Evolutionary conservation across 30 jellyfish, hydroid and myxozoan genomes (phyloP), one percentile per base, ranked within the genome.

Genomic region (Pelagia noctiluca): DNA sequence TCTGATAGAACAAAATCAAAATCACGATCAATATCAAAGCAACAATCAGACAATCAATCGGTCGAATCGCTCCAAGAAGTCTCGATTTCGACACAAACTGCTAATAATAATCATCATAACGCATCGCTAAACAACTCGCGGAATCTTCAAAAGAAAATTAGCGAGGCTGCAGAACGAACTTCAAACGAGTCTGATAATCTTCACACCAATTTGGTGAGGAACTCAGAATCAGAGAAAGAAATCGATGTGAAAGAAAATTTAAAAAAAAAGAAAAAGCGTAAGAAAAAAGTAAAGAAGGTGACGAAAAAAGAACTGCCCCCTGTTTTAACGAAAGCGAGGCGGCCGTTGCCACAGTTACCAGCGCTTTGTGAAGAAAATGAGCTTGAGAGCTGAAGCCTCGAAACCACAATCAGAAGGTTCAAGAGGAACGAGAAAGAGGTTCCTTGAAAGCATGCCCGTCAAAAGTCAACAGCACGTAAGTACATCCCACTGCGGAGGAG

Each of bases 171-270:
- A n/a, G n/a, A n/a, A n/a, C n/a, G n/a, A n/a, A n/a, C n/a, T n/a
- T n/a, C n/a, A n/a, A n/a, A n/a, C n/a, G n/a, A n/a, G n/a, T n/a
- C n/a, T n/a, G n/a, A n/a, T n/a, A n/a, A n/a, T n/a, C n/a, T n/a
- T n/a, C 71, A 52, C 12, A 31, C 77, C 28, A 81, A 81, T 52
- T 1, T 81, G 1, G 19, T 65, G 22, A 71, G 83, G 23, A 81
- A 67, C 13, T 64, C 84, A 52, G 91, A 81, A 35, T 81, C 91
- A 46, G 91, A 64, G 50, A 81, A 81, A 50, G 91, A 81, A 35
- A 81, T 42, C 49, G 91, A 81, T 1, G 76, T 81, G 26, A 65
- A 66, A 33, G 91, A 81, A 25, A 63, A 37, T 67, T 63, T 64
- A 11, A 80, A 64, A 49, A 79, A 52, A 34, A 34, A 50, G 35